phyloP scores from a whole-genome alignment of 2,888 invertebrate species.

The Leptinotarsa haldemani region DNA sequence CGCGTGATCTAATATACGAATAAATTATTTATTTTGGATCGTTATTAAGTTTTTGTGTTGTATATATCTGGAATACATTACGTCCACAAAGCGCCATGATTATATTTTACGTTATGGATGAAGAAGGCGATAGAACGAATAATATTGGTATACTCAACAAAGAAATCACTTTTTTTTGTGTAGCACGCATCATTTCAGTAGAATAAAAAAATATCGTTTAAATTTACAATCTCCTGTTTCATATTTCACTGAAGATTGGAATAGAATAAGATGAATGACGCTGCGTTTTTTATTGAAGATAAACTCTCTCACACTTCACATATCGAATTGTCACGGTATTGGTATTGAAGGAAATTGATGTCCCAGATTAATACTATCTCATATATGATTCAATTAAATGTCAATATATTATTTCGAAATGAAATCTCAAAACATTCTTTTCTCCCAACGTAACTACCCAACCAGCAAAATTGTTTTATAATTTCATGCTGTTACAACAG shows the following conservation, averaged over 20 bases:
- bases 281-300: slow-evolving; percentile 48
- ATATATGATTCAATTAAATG: no score
- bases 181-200: slow-evolving; percentile 27
- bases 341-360: not conserved
- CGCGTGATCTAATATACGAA: slow-evolving; percentile 49
- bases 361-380: not conserved
- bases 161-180: slow-evolving; percentile 31
- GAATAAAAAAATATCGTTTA: slow-evolving; percentile 46
- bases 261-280: slow-evolving; percentile 53
- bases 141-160: slow-evolving; percentile 25
- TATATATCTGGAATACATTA: slow-evolving; percentile 40
- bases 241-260: slow-evolving; percentile 56
- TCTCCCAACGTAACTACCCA: no score
- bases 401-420: no score
- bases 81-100: slow-evolving; percentile 38
- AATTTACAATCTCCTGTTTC: slow-evolving; percentile 55
- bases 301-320: slow-evolving; percentile 11
- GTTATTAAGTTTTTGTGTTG: slow-evolving; percentile 44
- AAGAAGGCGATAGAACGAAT: slow-evolving; percentile 7
- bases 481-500: no score
- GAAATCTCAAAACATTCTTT: no score
- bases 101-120: slow-evolving; percentile 43
- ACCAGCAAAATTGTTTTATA: no score
- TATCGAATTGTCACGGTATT: not conserved
- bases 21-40: slow-evolving; percentile 48